Evolutionary conservation across 2,797 vertebrate genomes (phyloP).

Genomic region (Pristis pectinata): DNA sequence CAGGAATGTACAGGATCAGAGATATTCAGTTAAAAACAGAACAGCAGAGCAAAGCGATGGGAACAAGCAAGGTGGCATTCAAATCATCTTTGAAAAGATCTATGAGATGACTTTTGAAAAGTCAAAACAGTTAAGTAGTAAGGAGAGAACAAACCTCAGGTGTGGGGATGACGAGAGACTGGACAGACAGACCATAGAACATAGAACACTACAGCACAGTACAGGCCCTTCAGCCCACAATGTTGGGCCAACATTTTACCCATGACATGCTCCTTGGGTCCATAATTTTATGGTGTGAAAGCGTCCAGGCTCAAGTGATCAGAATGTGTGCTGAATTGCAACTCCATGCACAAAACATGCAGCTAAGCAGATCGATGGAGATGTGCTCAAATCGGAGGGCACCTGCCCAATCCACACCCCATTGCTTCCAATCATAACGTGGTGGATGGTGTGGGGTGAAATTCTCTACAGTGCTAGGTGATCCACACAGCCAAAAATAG

Average conservation of each 20-base stretch:
- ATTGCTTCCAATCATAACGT: not conserved
- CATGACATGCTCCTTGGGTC: not conserved
- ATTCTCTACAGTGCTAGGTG: too few species aligned
- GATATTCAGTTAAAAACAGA: not conserved
- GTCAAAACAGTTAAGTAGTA: not conserved
- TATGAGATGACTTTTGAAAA: not conserved
- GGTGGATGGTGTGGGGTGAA: too few species aligned
- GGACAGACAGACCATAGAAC: not conserved
- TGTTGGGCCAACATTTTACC: too few species aligned
- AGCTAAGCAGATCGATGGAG: not conserved
- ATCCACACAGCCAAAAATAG: too few species aligned
- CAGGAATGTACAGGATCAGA: not conserved
- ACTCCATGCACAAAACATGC: not conserved
- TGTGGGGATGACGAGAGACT: not conserved
- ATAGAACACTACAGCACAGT: too few species aligned
- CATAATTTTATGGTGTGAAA: not conserved
- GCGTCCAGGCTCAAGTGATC: not conserved
- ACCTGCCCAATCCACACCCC: not conserved
- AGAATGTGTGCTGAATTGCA: not conserved
- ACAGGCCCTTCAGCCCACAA: too few species aligned
- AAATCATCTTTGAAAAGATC: too few species aligned
- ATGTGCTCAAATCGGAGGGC: not conserved
- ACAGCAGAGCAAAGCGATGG: not conserved
- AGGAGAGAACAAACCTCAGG: not conserved
- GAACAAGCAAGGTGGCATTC: too few species aligned